Conservation (phyloP, 2,113 vertebrate genomes). For the Hystrix brachyura region DNA sequence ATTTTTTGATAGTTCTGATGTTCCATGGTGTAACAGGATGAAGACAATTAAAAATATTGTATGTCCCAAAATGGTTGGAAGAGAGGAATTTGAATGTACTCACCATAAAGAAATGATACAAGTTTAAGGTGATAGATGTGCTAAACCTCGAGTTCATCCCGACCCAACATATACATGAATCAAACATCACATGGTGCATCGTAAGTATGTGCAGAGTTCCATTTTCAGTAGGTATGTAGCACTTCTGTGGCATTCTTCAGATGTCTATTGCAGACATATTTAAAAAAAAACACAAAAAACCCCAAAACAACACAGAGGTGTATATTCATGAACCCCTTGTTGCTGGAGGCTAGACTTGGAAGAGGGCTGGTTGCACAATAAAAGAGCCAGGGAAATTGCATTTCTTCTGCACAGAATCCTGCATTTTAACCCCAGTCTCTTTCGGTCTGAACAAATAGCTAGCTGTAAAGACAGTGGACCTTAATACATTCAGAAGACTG, state of each 20-base stretch:
- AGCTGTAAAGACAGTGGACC: background rate
- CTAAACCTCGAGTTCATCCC: background rate
- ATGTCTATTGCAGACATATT: background rate
- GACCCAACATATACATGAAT: background rate
- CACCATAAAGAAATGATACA: background rate
- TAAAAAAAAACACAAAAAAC: background rate
- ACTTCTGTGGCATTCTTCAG: background rate
- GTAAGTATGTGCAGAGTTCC: background rate
- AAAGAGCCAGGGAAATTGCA: background rate
- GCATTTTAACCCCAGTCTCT: background rate
- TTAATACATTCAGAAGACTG: conserved; percentile 4
- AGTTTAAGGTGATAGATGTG: background rate
- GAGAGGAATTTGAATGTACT: background rate
- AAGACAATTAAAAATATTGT: background rate
- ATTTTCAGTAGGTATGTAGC: background rate
- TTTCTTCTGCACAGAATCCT: background rate
- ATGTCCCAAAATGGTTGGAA: background rate
- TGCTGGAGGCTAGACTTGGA: background rate
- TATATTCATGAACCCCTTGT: background rate
- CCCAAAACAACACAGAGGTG: background rate
- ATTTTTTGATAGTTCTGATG: background rate
- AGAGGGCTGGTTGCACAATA: background rate
- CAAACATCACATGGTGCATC: background rate
- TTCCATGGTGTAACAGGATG: background rate
- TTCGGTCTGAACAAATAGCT: background rate